phyloP scores from a whole-genome alignment of 2,888 invertebrate genomes.

The Caenorhabditis sp. region DNA sequence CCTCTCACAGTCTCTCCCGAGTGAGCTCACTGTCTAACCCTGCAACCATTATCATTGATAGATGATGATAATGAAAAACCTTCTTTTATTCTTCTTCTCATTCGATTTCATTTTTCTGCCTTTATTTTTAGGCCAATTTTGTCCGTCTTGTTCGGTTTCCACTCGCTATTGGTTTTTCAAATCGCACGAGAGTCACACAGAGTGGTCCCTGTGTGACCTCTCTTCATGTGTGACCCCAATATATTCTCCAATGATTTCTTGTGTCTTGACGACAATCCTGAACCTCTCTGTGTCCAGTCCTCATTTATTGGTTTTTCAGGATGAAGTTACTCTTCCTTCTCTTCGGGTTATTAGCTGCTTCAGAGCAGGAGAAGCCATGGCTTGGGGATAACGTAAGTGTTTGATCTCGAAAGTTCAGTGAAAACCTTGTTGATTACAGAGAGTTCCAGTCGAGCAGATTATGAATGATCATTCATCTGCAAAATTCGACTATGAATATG shows the following conservation, averaged over 20 bases:
- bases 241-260: too few relatives aligned
- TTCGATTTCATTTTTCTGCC: slow-evolving; percentile 9
- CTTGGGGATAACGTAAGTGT: slow-evolving; percentile 46
- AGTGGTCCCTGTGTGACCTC: too few relatives aligned
- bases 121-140: slow-evolving; percentile 17
- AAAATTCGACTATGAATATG: slow-evolving; percentile 70
- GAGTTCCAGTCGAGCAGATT: slow-evolving; percentile 61
- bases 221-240: too few relatives aligned
- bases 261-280: too few relatives aligned
- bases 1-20: slow-evolving; percentile 8
- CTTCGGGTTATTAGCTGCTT: slow-evolving; percentile 54
- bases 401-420: background rate
- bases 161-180: too few relatives aligned
- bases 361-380: slow-evolving; percentile 40
- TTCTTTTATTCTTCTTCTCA: slow-evolving; percentile 15
- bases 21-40: slow-evolving; percentile 28
- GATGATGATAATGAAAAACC: slow-evolving; percentile 34
- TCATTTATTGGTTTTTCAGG: slow-evolving; percentile 16
- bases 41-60: slow-evolving; percentile 37
- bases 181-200: too few relatives aligned
- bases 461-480: slow-evolving; percentile 63
- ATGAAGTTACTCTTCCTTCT: slow-evolving; percentile 59
- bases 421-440: slow-evolving; percentile 26
- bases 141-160: too few relatives aligned
- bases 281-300: background rate